These are phyloP conservation scores for Acholoe squamosa DNA, from an alignment of 2,888 invertebrate species.

Conservation along the genomic window DNA sequence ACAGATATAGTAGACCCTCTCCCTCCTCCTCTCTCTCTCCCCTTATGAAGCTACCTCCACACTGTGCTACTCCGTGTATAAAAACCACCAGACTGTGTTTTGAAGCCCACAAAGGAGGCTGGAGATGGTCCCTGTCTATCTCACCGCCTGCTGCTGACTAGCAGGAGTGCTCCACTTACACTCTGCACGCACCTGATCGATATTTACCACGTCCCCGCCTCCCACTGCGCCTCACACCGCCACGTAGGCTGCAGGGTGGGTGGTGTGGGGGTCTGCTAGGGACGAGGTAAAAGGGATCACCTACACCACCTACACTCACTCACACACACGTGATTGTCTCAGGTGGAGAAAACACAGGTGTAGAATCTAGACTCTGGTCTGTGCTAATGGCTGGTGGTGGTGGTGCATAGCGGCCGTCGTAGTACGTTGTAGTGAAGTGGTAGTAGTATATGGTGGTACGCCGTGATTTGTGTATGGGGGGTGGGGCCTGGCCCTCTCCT, in stretches of 20 bases:
- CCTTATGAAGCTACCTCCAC: too few species aligned
- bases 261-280: not conserved
- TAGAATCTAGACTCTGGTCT: too few species aligned
- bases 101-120: not conserved
- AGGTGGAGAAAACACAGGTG: not conserved
- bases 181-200: slow-evolving; percentile 32
- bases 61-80: not conserved
- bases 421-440: too few species aligned
- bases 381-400: too few species aligned
- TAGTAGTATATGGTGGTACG: too few species aligned
- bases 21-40: not conserved
- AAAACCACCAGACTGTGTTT: not conserved
- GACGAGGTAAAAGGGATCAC: not conserved
- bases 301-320: not conserved
- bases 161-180: not conserved
- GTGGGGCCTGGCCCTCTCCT: too few species aligned
- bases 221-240: not conserved
- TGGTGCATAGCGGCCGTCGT: too few species aligned
- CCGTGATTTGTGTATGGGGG: too few species aligned
- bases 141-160: not conserved
- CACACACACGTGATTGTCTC: not conserved
- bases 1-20: not conserved
- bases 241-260: not conserved
- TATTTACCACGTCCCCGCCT: slow-evolving; percentile 10
- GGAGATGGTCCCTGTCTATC: not conserved